phyloP scores from a whole-genome alignment of 37 sponge, comb jelly and placozoan species.

The Cliona cf. orientalis region DNA sequence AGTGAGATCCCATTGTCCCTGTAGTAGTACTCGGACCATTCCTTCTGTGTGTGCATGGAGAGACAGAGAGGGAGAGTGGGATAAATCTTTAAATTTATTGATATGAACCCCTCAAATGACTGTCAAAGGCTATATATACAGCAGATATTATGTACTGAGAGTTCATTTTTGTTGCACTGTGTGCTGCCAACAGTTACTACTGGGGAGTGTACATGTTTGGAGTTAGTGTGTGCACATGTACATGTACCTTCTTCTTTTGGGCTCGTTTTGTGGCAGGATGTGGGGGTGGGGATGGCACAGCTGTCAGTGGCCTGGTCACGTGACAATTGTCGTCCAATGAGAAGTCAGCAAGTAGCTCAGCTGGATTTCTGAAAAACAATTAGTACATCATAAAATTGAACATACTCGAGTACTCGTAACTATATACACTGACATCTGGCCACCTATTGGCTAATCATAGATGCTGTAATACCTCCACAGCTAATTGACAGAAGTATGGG shows the following conservation, averaged over 20 bases:
- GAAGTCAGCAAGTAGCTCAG: background rate
- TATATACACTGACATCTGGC: background rate
- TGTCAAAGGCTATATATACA: no score
- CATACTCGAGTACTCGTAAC: no score
- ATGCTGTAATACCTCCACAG: background rate
- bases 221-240: background rate
- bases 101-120: no score
- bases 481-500: background rate
- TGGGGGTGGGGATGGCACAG: slow-evolving; percentile 10
- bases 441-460: background rate
- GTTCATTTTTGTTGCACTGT: background rate
- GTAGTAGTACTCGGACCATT: slow-evolving; percentile 1
- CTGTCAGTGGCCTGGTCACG: background rate
- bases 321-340: background rate
- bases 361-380: slow-evolving; percentile 8
- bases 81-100: no score
- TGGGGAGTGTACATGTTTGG: background rate
- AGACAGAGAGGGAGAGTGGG: no score
- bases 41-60: no score
- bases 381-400: background rate
- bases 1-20: background rate
- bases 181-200: background rate
- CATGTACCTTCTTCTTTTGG: slow-evolving; percentile 3
- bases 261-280: slow-evolving; percentile 16
- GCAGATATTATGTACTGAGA: background rate